Evolutionary conservation across 2,888 invertebrate genomes (phyloP), one percentile per base, ranked within the genome.

Genomic region (Trichopoda pennipes): DNA sequence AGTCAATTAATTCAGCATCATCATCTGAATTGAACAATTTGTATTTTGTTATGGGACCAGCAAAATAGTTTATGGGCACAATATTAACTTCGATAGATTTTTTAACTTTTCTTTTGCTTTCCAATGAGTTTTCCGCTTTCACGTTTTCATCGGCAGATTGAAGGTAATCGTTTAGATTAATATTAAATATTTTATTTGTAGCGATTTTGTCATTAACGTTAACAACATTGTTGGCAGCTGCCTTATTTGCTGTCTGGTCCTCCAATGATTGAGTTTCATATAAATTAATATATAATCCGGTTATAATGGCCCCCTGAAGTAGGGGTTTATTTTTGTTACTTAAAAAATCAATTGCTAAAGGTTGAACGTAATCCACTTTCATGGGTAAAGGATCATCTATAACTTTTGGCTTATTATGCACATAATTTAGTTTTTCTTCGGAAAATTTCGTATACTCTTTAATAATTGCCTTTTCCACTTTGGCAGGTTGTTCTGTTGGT

Each of bases 321-420:
- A 79, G 49, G 0, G 82, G 78, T 14, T 63, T 75, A 7, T 19
- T n/a, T 9, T 63, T 23, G 16, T 61, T 42, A 12, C 19, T 51
- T 6, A 3, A n/a, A 38, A 77, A 73, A 17, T 77, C 51, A 14
- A 79, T 19, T 17, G 35, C 35, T 16, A 79, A 14, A 7, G 75
- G 61, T 19, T 44, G 28, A 0, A 63, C 9, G 19, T 61, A 58
- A 17, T 79, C 58, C 28, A 79, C 72, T n/a, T 42, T 73, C 53
- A 35, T n/a, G 19, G 82, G 72, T 47, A 73, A 47, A 6, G 82
- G 82, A 69, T 82, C 79, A 21, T 79, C 68, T 12, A 82, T 69
- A 17, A 23, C 82, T 9, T 28, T 35, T 0, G 82, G 82, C 9
- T 72, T n/a, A 23, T 70, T 75, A 17, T 72, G 47, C 68, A 19